Percentiles rank a stretch among this genome's conserved stretches.
phyloP scores from a whole-genome alignment of 2,113 vertebrate species.

The Amia ocellicauda region DNA sequence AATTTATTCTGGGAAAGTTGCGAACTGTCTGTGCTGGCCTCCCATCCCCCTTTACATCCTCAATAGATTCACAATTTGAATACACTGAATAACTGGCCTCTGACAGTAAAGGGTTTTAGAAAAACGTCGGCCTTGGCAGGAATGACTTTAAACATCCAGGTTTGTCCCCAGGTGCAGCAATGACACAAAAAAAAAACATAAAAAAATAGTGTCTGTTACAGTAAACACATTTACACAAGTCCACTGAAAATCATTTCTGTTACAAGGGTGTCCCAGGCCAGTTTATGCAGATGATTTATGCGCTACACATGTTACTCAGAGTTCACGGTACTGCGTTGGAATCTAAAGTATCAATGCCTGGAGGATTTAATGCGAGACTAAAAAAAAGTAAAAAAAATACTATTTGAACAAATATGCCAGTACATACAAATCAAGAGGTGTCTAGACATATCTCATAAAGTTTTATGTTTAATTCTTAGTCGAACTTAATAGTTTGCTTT shows the following conservation, averaged over 20 bases:
- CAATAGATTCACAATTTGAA: neutral
- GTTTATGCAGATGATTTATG: conserved; percentile 23
- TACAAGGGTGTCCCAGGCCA: conserved; percentile 10
- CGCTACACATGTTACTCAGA: conserved; percentile 28
- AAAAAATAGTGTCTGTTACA: neutral
- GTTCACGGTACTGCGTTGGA: conserved; percentile 27
- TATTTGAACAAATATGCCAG: conserved; percentile 1
- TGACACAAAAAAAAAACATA: too few species aligned
- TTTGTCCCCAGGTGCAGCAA: conserved; percentile 8
- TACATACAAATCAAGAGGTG: neutral
- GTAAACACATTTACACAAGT: neutral
- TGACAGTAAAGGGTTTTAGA: too few species aligned
- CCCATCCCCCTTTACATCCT: neutral
- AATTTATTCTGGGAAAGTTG: conserved; percentile 8
- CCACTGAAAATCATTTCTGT: neutral
- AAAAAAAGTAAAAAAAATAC: conserved; percentile 12
- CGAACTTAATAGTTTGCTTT: neutral
- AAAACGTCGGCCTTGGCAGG: too few species aligned
- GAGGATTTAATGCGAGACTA: conserved; percentile 22
- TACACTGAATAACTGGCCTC: neutral
- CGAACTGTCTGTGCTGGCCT: neutral
- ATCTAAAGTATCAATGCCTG: conserved; percentile 40
- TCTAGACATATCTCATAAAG: conserved; percentile 1
- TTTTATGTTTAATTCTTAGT: neutral
- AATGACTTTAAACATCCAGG: too few species aligned